phyloP scores from a whole-genome alignment of 2,888 invertebrate genomes.

The Coenonympha arcania region DNA sequence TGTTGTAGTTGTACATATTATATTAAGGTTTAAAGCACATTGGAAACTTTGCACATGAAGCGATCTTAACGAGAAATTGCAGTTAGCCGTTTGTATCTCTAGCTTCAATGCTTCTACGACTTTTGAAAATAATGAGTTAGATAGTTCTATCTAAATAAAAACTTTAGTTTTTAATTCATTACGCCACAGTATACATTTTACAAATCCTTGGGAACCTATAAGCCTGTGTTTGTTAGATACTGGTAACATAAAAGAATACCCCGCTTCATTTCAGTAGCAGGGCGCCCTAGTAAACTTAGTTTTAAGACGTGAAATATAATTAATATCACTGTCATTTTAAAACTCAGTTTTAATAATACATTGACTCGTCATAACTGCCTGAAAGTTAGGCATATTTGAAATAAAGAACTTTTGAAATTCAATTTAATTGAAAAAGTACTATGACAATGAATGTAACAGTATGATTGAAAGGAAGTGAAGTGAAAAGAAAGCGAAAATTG shows the following conservation, averaged over 20 bases:
- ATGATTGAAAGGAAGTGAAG: neutral
- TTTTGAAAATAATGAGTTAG: neutral
- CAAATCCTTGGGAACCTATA: no score
- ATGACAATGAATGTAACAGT: no score
- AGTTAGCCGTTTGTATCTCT: constrained; percentile 3
- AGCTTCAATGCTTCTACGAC: constrained; percentile 1
- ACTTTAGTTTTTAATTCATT: no score
- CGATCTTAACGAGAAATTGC: constrained; percentile 20
- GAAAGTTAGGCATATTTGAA: neutral
- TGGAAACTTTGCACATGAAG: constrained; percentile 17
- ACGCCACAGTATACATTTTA: no score
- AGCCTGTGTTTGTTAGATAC: no score
- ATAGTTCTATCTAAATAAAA: no score
- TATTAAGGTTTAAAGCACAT: constrained; percentile 13
- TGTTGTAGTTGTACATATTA: neutral
- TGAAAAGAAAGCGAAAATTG: neutral
- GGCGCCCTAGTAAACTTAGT: no score
- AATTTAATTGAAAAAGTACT: neutral
- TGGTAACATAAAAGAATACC: no score
- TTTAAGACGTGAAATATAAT: no score
- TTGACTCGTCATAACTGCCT: neutral
- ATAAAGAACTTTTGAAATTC: neutral
- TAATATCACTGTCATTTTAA: no score
- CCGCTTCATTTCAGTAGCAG: no score
- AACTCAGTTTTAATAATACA: no score